Base-by-base conservation (phyloP, 2,113 vertebrate genomes). In the Garra rufa region DNA sequence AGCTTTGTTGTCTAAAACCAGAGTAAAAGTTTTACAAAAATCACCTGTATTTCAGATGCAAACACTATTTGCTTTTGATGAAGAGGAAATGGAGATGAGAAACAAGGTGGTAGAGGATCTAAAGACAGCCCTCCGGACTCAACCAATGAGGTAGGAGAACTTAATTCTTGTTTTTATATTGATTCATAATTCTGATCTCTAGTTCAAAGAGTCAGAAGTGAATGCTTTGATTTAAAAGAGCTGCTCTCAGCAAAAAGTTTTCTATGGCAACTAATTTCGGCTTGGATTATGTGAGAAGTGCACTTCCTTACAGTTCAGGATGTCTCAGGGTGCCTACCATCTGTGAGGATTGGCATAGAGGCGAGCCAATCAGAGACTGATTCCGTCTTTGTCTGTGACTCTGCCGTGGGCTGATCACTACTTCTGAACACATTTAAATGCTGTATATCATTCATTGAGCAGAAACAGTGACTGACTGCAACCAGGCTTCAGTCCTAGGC, bases 91-190 rank as follows among this genome's bases (percentile, higher is more conserved):
- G 85, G 97, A 97, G 91, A 96, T 96, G 95, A 96, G 97, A 93
- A 98, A 97, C 92, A 98, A 98, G 91, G 95, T 98, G 44, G 98
- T 99, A 89, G 98, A 99, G 91, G 98, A 97, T 93, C 94, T 99
- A 88, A 99, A 99, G 94, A 99, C 98, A 11, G 98, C 98, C 6
- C 94, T 99, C 46, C 94, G 98, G 69, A 99, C 98, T 78, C 98
- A 99, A 78, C 98, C 98, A 57, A 99, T 99, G 98, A 99, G 98
- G 98, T 99, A 85, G 83, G 85, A 8, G 0, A 82, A 15, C 10
- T 80, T 41, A 30, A 38, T 2, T 9, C 21, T 50, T 19, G 1
- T 65, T 6, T 4, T 44, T 71, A 14, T 14, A 21, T 3, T 71
- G 21, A 41, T 44, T 43, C 69, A 71, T 44, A 24, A 71, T 43